Evolutionary conservation across 2,113 vertebrate genomes (phyloP).

Genomic region (Rhynchomys soricoides): DNA sequence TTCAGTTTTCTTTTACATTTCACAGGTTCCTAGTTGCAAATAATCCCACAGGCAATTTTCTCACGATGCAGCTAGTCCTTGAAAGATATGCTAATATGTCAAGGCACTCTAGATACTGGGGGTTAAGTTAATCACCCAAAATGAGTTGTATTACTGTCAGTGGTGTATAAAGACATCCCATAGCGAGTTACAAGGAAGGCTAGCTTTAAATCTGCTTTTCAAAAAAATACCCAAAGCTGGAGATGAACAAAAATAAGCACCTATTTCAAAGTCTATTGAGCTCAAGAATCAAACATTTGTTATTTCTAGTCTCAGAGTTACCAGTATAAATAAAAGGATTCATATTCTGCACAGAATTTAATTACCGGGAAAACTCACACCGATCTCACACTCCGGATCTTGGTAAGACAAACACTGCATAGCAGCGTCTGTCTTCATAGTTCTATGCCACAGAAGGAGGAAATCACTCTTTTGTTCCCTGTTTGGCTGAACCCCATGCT

Average conservation of each 20-base stretch:
- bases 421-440: slow-evolving; percentile 3
- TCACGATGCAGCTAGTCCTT: slow-evolving; percentile 88
- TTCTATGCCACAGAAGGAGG: slow-evolving; percentile 57
- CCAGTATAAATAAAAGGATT: slow-evolving; percentile 73
- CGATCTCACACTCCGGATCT: slow-evolving; percentile 58
- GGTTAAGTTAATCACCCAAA: slow-evolving; percentile 90
- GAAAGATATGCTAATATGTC: slow-evolving; percentile 88
- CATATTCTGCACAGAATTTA: slow-evolving; percentile 61
- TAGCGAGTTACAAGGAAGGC: slow-evolving; percentile 85
- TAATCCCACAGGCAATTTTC: slow-evolving; percentile 90
- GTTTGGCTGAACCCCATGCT: slow-evolving; percentile 35
- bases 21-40: slow-evolving; percentile 89
- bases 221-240: slow-evolving; percentile 80
- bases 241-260: slow-evolving; percentile 83
- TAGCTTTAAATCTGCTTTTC: slow-evolving; percentile 83
- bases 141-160: slow-evolving; percentile 88
- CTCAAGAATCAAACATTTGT: slow-evolving; percentile 80
- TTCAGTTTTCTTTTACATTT: slow-evolving; percentile 90
- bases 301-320: slow-evolving; percentile 78
- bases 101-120: slow-evolving; percentile 83
- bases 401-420: slow-evolving; percentile 42
- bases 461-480: slow-evolving; percentile 37
- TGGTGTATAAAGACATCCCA: slow-evolving; percentile 85
- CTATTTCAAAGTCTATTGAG: slow-evolving; percentile 81
- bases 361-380: slow-evolving; percentile 71